phyloP scores from a whole-genome alignment of 1,140 invertebrate species.

The Sesamia nonagrioides region DNA sequence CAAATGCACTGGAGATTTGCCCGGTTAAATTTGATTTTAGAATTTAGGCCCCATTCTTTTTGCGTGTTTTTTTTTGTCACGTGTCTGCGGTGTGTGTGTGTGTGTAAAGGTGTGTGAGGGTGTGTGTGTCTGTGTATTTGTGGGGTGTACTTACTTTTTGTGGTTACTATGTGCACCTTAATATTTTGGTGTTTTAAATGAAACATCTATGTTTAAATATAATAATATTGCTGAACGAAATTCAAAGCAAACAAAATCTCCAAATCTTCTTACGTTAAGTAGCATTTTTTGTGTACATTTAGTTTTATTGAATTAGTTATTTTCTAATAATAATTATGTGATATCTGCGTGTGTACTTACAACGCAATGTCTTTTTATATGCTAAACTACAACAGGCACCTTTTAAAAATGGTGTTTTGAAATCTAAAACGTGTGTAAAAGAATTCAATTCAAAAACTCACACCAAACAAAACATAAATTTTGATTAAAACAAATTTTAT shows the following conservation, averaged over 20 bases:
- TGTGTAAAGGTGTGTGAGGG: slow-evolving; percentile 22
- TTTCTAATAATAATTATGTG: too few relatives aligned
- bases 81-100: slow-evolving; percentile 40
- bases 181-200: too few relatives aligned
- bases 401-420: neutral
- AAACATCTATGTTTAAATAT: too few relatives aligned
- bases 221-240: too few relatives aligned
- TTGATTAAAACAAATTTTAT: neutral
- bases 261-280: too few relatives aligned
- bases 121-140: neutral
- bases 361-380: too few relatives aligned
- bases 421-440: neutral
- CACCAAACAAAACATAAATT: neutral
- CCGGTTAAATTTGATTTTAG: slow-evolving; percentile 45
- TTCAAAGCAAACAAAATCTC: too few relatives aligned
- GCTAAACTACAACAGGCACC: too few relatives aligned
- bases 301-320: too few relatives aligned
- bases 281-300: too few relatives aligned
- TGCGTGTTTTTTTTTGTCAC: neutral
- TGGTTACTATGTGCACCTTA: too few relatives aligned
- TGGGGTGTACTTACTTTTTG: neutral
- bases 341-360: too few relatives aligned
- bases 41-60: neutral
- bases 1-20: slow-evolving; percentile 77
- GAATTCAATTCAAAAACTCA: slow-evolving; percentile 2